Conservation (phyloP, 2,888 invertebrate species). For the Muscina levida region DNA sequence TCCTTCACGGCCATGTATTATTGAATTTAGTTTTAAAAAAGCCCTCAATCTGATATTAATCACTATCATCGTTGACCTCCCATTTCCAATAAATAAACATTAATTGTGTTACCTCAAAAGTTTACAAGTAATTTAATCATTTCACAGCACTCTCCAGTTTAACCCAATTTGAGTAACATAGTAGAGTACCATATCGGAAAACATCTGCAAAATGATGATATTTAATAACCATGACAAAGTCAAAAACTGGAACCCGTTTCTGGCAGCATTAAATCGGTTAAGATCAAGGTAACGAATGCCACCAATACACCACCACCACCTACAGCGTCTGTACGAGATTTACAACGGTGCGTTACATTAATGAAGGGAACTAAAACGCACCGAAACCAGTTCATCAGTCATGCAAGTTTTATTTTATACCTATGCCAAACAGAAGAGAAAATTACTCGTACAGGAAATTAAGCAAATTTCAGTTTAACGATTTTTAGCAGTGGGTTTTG, state of each 20-base stretch:
- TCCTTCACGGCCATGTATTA: no score
- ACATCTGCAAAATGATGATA: conserved; percentile 4
- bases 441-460: neutral
- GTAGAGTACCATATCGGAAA: no score
- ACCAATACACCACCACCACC: neutral
- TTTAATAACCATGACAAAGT: neutral
- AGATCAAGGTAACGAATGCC: conserved; percentile 53
- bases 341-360: conserved; percentile 16
- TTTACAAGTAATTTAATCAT: no score
- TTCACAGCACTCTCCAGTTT: no score
- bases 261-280: conserved; percentile 41
- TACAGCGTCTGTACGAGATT: neutral
- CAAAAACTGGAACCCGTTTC: conserved; percentile 38
- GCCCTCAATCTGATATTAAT: no score
- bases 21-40: no score
- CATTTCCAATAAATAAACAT: no score
- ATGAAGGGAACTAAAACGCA: conserved; percentile 1
- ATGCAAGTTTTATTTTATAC: neutral
- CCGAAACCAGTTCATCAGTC: conserved; percentile 1
- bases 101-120: no score
- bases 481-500: conserved; percentile 9
- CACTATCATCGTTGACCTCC: no score
- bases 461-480: conserved; percentile 15
- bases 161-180: conserved; percentile 23
- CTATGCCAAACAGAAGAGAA: neutral